These are phyloP conservation scores for Sanderia malayensis DNA, from an alignment of 30 jellyfish, hydroid and myxozoan genomes.

Conservation along the genomic window DNA sequence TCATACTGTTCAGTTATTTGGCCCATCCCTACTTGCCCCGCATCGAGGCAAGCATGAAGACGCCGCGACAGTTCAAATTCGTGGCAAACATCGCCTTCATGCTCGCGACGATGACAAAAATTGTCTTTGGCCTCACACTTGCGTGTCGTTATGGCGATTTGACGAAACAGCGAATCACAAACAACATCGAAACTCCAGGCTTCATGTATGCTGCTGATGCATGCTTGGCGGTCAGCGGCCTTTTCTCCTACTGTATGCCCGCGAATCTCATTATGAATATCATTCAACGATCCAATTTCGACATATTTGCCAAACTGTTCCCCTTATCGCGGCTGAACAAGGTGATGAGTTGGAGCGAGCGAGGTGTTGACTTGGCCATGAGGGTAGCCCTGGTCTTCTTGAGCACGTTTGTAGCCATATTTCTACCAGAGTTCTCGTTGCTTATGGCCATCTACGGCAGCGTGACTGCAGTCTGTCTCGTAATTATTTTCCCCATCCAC, in stretches of 20 bases:
- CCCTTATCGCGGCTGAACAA: slow-evolving; percentile 33
- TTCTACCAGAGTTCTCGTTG: slow-evolving; percentile 75
- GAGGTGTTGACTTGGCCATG: slow-evolving; percentile 56
- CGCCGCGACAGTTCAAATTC: slow-evolving; percentile 48
- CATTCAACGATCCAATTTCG: slow-evolving; percentile 52
- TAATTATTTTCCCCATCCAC: slow-evolving; percentile 50
- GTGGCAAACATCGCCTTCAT: slow-evolving; percentile 67
- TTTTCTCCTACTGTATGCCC: slow-evolving; percentile 77
- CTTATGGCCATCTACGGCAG: slow-evolving; percentile 89
- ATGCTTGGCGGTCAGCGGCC: slow-evolving; percentile 69
- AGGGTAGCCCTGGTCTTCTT: slow-evolving; percentile 52
- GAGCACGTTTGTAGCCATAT: slow-evolving; percentile 54
- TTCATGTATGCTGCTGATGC: slow-evolving; percentile 49
- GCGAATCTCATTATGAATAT: slow-evolving; percentile 66
- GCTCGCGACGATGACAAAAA: slow-evolving; percentile 70
- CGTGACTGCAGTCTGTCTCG: slow-evolving; percentile 70
- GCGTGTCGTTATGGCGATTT: slow-evolving; percentile 66
- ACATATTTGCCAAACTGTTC: slow-evolving; percentile 44
- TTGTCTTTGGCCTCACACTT: slow-evolving; percentile 60
- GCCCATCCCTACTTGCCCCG: slow-evolving; percentile 88
- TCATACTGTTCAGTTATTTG: slow-evolving; percentile 72
- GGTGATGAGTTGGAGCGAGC: slow-evolving; percentile 70
- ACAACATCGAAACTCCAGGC: slow-evolving; percentile 22
- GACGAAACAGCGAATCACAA: slow-evolving; percentile 73
- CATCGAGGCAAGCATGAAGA: slow-evolving; percentile 72